phyloP scores from a whole-genome alignment of 2,797 vertebrate genomes.

The Chelmon rostratus region DNA sequence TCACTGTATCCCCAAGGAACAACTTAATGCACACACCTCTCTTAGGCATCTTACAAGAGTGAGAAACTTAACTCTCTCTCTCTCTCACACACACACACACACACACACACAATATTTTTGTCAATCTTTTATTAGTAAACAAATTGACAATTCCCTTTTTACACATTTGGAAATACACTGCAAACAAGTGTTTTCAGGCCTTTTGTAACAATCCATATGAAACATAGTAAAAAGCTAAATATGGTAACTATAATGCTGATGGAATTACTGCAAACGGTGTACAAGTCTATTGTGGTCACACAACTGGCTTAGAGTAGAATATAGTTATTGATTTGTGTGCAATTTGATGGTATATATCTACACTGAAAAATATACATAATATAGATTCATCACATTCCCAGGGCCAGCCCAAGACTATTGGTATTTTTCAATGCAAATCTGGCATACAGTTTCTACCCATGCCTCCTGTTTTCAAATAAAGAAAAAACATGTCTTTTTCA shows the following conservation, averaged over 20 bases:
- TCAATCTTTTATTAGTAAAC: constrained; percentile 84
- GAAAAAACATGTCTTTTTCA: constrained; percentile 40
- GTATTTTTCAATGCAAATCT: constrained; percentile 81
- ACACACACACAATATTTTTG: constrained; percentile 39
- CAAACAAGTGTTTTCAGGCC: constrained; percentile 76
- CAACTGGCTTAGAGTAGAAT: constrained; percentile 56
- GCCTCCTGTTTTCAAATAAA: constrained; percentile 68
- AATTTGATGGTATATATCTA: constrained; percentile 72
- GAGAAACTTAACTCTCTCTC: background rate
- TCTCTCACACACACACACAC: background rate
- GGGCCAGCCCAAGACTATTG: constrained; percentile 94
- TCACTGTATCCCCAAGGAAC: constrained; percentile 54
- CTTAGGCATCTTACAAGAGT: background rate
- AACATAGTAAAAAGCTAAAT: constrained; percentile 80
- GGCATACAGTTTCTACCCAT: constrained; percentile 71
- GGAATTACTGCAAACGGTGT: constrained; percentile 66
- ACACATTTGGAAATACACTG: constrained; percentile 81
- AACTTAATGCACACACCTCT: constrained; percentile 21
- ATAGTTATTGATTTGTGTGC: constrained; percentile 63
- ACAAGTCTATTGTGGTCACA: constrained; percentile 64
- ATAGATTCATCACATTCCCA: constrained; percentile 83
- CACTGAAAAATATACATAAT: constrained; percentile 85
- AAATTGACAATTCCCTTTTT: constrained; percentile 83
- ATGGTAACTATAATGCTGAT: constrained; percentile 76
- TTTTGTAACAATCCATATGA: constrained; percentile 79